Conservation (phyloP, 2,888 invertebrate species). For the Liopterus haemorrhoidalis region DNA sequence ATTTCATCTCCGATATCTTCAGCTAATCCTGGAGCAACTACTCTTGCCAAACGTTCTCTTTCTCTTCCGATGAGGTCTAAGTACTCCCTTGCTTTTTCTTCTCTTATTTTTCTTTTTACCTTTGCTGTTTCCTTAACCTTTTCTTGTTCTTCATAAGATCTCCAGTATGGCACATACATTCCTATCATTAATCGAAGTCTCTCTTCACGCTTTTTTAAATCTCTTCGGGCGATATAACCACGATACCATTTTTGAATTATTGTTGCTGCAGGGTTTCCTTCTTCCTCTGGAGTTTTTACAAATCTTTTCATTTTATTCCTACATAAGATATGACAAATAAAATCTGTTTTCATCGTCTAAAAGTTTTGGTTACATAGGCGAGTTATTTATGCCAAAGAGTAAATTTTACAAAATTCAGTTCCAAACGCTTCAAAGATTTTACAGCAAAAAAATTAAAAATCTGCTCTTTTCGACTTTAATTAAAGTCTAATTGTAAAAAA, state of each 20-base stretch:
- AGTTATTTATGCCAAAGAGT: too few species aligned
- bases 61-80: conserved; percentile 48
- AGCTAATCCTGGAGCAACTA: conserved; percentile 55
- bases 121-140: conserved; percentile 48
- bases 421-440: too few species aligned
- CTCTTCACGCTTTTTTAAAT: conserved; percentile 43
- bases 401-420: too few species aligned
- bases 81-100: conserved; percentile 47
- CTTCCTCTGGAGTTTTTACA: conserved; percentile 21
- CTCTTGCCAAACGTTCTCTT: conserved; percentile 48
- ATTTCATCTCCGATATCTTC: conserved; percentile 74
- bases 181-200: conserved; percentile 49
- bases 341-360: too few species aligned
- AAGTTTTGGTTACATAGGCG: too few species aligned
- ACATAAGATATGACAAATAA: too few species aligned
- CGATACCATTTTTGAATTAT: conserved; percentile 47
- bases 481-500: too few species aligned
- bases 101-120: conserved; percentile 46
- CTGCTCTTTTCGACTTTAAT: too few species aligned
- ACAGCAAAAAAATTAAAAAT: too few species aligned
- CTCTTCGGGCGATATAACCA: conserved; percentile 46
- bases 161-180: conserved; percentile 53
- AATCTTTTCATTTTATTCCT: too few species aligned
- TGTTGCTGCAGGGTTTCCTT: conserved; percentile 36
- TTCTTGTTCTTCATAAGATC: conserved; percentile 46